These are phyloP conservation scores for Salticus scenicus DNA, from an alignment of 2,888 invertebrate species.

Conservation along the genomic window DNA sequence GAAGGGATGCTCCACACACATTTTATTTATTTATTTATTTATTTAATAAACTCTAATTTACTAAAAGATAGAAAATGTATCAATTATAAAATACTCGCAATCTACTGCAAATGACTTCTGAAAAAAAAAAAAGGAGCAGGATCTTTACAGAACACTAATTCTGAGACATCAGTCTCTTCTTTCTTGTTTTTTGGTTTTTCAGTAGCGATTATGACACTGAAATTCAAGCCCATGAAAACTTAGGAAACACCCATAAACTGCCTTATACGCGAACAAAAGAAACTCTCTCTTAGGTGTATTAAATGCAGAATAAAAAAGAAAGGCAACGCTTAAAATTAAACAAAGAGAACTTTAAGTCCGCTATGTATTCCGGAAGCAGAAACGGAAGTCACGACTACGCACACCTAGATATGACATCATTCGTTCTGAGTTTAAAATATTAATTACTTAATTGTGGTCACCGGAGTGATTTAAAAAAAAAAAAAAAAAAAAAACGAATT, in stretches of 20 bases:
- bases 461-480: background rate
- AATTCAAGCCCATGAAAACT: conserved; percentile 17
- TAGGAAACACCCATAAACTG: conserved; percentile 29
- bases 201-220: conserved; percentile 26
- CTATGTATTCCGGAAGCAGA: background rate
- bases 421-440: background rate
- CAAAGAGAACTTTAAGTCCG: conserved; percentile 12
- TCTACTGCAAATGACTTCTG: too few species aligned
- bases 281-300: too few species aligned
- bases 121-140: background rate
- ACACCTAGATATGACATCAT: conserved; percentile 46
- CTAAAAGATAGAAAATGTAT: too few species aligned
- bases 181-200: too few species aligned
- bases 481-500: background rate
- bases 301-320: conserved; percentile 29
- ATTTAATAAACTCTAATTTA: too few species aligned
- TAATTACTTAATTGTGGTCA: too few species aligned
- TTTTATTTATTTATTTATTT: too few species aligned
- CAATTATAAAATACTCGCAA: too few species aligned
- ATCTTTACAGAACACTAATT: background rate
- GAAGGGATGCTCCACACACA: too few species aligned
- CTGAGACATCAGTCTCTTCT: background rate
- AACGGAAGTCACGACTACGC: conserved; percentile 48
- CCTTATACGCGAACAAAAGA: conserved; percentile 39
- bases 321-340: conserved; percentile 25